Conservation (phyloP, 2,113 vertebrate genomes). For the Pyrgilauda ruficollis region DNA sequence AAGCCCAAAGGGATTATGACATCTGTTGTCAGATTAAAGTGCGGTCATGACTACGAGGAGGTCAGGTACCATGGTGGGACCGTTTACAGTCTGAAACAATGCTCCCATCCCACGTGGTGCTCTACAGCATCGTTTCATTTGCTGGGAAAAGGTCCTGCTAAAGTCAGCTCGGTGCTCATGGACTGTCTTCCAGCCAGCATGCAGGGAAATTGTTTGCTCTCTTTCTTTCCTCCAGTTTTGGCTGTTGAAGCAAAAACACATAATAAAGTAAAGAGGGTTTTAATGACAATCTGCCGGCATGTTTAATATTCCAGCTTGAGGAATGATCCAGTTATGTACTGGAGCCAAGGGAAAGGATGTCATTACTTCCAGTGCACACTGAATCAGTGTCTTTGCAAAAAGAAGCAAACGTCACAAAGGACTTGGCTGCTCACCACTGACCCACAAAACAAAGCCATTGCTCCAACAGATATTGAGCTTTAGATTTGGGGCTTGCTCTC, state of each 20-base stretch:
- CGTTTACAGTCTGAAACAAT: not conserved
- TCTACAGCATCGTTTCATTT: not conserved
- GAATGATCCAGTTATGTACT: conserved; percentile 21
- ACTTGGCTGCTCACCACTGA: not conserved
- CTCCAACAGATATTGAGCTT: not conserved
- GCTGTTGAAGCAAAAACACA: conserved; percentile 54
- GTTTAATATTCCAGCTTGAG: conserved; percentile 61
- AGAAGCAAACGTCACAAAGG: not conserved
- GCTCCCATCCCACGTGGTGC: not conserved
- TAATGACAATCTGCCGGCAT: conserved; percentile 57
- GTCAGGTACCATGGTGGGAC: conserved; percentile 37
- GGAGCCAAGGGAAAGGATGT: conserved; percentile 26
- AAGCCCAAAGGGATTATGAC: conserved; percentile 57
- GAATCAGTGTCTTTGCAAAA: not conserved
- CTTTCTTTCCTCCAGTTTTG: conserved; percentile 29
- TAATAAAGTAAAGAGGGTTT: conserved; percentile 60
- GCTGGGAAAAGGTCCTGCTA: not conserved
- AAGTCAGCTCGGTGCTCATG: not conserved
- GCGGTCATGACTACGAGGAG: not conserved
- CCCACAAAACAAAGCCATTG: not conserved
- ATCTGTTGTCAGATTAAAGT: conserved; percentile 42
- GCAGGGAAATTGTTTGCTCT: not conserved
- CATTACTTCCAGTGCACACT: not conserved
- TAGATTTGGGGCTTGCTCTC: not conserved
- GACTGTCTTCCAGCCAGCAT: not conserved